phyloP scores from a whole-genome alignment of 2,888 invertebrate species.

The Drosophila prolongata region DNA sequence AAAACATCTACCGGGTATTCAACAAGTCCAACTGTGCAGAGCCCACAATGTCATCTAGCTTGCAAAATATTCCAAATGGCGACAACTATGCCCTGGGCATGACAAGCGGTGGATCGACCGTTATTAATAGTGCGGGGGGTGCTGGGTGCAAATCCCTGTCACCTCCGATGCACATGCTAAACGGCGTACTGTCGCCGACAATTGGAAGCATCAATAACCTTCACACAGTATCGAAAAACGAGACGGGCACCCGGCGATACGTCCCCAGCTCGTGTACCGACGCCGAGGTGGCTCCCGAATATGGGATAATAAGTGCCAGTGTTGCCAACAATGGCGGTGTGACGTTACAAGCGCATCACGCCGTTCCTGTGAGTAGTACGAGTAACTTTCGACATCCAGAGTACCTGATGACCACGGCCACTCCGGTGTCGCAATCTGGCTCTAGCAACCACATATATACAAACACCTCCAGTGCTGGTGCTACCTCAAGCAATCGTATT shows the following conservation, averaged over 20 bases:
- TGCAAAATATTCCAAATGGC: slow-evolving; percentile 85
- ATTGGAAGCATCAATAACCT: slow-evolving; percentile 82
- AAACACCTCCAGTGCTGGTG: slow-evolving; percentile 44
- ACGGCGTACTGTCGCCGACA: slow-evolving; percentile 66
- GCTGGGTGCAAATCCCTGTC: slow-evolving; percentile 54
- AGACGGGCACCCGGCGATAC: slow-evolving; percentile 79
- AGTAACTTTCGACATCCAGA: slow-evolving; percentile 78
- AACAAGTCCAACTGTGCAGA: slow-evolving; percentile 84
- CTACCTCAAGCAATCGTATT: slow-evolving; percentile 67
- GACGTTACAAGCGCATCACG: slow-evolving; percentile 80
- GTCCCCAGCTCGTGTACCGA: slow-evolving; percentile 54
- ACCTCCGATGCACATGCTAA: slow-evolving; percentile 58
- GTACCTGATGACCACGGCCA: slow-evolving; percentile 80
- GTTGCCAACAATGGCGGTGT: slow-evolving; percentile 65
- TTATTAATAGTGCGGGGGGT: slow-evolving; percentile 49
- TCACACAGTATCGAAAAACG: slow-evolving; percentile 83
- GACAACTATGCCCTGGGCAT: slow-evolving; percentile 80
- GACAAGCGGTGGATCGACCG: slow-evolving; percentile 57
- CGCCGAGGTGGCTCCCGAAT: slow-evolving; percentile 54
- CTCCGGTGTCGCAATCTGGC: slow-evolving; percentile 75
- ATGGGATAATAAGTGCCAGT: slow-evolving; percentile 65
- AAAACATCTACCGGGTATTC: slow-evolving; percentile 83
- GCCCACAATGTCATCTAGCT: slow-evolving; percentile 84
- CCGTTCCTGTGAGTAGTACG: slow-evolving; percentile 79
- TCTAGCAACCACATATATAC: slow-evolving; percentile 72